Conservation (phyloP, 2,888 invertebrate species). For the Unio pictorum region DNA sequence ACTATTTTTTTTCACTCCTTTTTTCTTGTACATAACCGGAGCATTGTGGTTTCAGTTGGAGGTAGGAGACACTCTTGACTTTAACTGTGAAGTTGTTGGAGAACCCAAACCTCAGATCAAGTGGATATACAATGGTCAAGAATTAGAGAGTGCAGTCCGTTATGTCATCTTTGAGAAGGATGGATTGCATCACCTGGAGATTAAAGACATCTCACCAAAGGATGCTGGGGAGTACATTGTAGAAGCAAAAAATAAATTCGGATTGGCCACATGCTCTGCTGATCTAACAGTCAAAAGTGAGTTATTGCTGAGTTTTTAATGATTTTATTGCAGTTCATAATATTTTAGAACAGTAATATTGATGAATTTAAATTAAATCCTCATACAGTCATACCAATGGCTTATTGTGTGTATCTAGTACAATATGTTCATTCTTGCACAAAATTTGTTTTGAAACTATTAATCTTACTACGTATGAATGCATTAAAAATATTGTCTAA, state of each 20-base stretch:
- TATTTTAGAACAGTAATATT: not conserved
- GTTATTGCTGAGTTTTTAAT: not conserved
- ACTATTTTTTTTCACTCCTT: too few species aligned
- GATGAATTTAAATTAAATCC: too few species aligned
- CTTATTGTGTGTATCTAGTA: too few species aligned
- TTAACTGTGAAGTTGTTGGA: conserved; percentile 60
- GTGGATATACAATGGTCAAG: conserved; percentile 58
- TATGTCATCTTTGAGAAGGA: conserved; percentile 57
- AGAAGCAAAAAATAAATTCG: conserved; percentile 80
- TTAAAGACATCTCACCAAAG: conserved; percentile 72
- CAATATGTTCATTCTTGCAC: too few species aligned
- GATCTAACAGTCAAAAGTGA: conserved; percentile 56
- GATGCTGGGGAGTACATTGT: conserved; percentile 86
- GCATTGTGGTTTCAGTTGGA: conserved; percentile 38
- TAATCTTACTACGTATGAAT: too few species aligned
- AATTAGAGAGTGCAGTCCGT: conserved; percentile 80
- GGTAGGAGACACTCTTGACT: conserved; percentile 59
- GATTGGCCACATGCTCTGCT: conserved; percentile 76
- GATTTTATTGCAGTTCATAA: not conserved
- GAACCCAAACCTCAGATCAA: conserved; percentile 58
- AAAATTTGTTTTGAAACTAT: too few species aligned
- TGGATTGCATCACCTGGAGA: conserved; percentile 54
- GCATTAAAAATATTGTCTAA: too few species aligned
- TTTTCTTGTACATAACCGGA: too few species aligned
- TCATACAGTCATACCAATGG: too few species aligned